Percentiles rank a stretch among this genome's conserved stretches.
Evolutionary conservation across 2,113 vertebrate species (phyloP).

Genomic region (Equus quagga): DNA sequence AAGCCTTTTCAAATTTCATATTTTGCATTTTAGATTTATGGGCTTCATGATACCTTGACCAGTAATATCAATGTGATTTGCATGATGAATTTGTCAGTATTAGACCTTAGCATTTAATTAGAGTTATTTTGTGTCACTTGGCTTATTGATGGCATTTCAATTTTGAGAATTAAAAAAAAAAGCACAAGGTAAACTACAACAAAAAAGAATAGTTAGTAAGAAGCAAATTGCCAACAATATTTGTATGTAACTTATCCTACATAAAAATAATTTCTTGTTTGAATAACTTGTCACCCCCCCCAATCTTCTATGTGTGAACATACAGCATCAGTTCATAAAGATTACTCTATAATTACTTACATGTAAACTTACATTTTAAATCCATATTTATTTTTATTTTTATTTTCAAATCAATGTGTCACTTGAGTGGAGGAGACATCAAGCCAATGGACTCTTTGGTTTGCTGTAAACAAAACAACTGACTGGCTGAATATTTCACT

Average conservation of each 20-base stretch:
- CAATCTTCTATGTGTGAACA: background rate
- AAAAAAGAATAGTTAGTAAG: background rate
- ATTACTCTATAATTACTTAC: background rate
- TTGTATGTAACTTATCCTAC: background rate
- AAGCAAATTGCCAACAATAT: conserved; percentile 10
- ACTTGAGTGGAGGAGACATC: background rate
- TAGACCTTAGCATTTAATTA: conserved; percentile 1
- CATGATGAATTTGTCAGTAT: background rate
- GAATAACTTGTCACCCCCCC: background rate
- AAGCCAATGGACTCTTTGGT: background rate
- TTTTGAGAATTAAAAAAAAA: background rate
- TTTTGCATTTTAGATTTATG: background rate
- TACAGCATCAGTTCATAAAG: background rate
- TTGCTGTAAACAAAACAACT: background rate
- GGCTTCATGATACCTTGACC: background rate
- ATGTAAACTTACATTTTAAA: conserved; percentile 21
- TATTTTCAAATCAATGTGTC: background rate
- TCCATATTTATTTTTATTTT: background rate
- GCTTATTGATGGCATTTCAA: background rate
- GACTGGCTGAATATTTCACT: background rate
- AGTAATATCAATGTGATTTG: background rate
- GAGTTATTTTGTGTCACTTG: background rate
- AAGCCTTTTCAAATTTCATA: background rate
- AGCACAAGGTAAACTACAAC: conserved; percentile 29
- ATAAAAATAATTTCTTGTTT: background rate